Percentiles rank a stretch among this genome's conserved stretches.
phyloP scores from a whole-genome alignment of 2,113 vertebrate species.

The Verasper variegatus region DNA sequence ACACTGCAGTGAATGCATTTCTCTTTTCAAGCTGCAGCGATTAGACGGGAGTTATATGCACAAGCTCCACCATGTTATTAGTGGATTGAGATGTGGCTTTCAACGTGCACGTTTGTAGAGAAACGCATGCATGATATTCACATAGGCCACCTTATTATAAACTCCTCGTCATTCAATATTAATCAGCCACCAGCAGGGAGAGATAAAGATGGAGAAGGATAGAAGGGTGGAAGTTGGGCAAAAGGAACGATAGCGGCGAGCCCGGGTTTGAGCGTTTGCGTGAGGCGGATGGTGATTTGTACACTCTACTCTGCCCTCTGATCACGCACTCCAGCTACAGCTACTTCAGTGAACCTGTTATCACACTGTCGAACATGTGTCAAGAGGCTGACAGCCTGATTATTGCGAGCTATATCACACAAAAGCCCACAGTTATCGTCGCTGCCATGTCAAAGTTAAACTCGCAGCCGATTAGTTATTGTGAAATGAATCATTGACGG shows the following conservation, averaged over 20 bases:
- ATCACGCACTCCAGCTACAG: slow-evolving; percentile 47
- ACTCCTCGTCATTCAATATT: slow-evolving; percentile 54
- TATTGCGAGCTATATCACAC: slow-evolving; percentile 33
- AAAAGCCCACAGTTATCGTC: slow-evolving; percentile 4
- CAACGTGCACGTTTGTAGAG: not conserved
- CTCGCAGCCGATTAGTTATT: not conserved
- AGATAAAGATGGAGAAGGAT: slow-evolving; percentile 44
- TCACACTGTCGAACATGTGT: slow-evolving; percentile 57
- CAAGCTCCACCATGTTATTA: slow-evolving; percentile 5
- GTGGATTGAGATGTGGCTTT: slow-evolving; percentile 16
- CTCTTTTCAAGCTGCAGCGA: slow-evolving; percentile 31
- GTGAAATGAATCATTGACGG: slow-evolving; percentile 31
- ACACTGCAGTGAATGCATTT: not conserved
- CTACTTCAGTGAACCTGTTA: slow-evolving; percentile 42
- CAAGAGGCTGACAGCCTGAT: slow-evolving; percentile 42
- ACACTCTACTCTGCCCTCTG: slow-evolving; percentile 40
- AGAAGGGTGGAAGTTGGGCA: not conserved
- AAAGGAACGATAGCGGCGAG: not conserved
- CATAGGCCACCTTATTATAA: slow-evolving; percentile 27
- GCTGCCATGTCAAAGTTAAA: not conserved
- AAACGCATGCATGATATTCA: slow-evolving; percentile 31
- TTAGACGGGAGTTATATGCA: slow-evolving; percentile 7
- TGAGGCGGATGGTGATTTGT: slow-evolving; percentile 33
- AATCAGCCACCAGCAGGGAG: slow-evolving; percentile 71
- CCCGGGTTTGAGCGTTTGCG: not conserved